These are phyloP conservation scores for Eucriotettix oculatus DNA, from an alignment of 2,888 invertebrate species.

Conservation along the genomic window DNA sequence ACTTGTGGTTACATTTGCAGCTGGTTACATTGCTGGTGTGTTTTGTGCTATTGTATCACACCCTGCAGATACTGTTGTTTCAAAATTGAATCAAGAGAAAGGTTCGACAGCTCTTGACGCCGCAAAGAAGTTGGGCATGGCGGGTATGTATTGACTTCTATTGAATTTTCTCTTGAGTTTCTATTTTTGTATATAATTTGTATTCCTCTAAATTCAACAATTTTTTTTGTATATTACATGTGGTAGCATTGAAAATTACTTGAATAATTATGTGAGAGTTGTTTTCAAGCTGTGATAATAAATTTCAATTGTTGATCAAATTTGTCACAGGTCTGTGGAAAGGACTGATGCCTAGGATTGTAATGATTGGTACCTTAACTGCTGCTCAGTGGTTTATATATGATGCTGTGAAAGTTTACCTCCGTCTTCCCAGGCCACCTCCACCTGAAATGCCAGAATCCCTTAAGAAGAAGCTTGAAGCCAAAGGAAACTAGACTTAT, in stretches of 20 bases:
- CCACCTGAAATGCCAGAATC: conserved; percentile 93
- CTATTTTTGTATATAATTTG: too few species aligned
- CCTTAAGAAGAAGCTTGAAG: conserved; percentile 50
- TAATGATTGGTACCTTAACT: conserved; percentile 94
- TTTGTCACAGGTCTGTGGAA: conserved; percentile 54
- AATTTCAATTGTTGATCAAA: background rate
- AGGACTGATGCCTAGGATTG: conserved; percentile 78
- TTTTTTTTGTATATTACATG: too few species aligned
- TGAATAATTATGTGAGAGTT: background rate
- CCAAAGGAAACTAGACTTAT: conserved; percentile 3
- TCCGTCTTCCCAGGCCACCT: conserved; percentile 84
- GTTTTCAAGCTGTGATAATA: background rate
- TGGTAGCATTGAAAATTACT: too few species aligned
- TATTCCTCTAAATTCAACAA: too few species aligned
- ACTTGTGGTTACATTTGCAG: conserved; percentile 83
- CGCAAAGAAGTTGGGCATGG: conserved; percentile 54
- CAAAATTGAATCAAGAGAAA: conserved; percentile 87
- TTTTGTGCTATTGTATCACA: conserved; percentile 99
- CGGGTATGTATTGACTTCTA: conserved; percentile 22
- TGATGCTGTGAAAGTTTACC: conserved; percentile 77
- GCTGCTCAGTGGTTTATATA: conserved; percentile 96
- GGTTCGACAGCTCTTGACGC: conserved; percentile 55
- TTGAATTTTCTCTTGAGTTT: background rate
- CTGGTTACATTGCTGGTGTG: conserved; percentile 92
- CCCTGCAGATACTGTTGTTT: conserved; percentile 94